Evolutionary conservation across 1,140 invertebrate species (phyloP).

Genomic region (Ylistrum balloti): DNA sequence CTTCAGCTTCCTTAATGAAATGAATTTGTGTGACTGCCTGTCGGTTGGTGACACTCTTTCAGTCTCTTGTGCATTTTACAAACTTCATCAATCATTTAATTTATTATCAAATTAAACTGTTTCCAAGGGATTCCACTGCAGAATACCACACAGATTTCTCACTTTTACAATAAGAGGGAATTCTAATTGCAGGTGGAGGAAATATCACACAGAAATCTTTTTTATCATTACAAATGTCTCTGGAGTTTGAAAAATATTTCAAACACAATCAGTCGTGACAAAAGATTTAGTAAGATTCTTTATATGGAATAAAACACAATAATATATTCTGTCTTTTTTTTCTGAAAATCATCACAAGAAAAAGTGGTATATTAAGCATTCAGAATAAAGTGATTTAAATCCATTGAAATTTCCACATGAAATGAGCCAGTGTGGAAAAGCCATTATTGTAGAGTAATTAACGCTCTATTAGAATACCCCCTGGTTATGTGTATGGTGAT

Average conservation of each 20-base stretch:
- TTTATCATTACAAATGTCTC: too few species aligned
- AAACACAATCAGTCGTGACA: too few species aligned
- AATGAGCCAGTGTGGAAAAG: neutral
- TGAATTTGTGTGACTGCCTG: neutral
- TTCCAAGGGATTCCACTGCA: too few species aligned
- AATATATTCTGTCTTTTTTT: neutral
- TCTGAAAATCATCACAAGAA: neutral
- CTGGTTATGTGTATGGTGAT: neutral
- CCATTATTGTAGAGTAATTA: neutral
- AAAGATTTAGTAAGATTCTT: too few species aligned
- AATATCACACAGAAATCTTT: too few species aligned
- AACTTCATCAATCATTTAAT: neutral
- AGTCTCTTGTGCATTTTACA: neutral
- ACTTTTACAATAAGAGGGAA: too few species aligned
- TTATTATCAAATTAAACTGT: neutral
- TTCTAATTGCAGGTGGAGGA: too few species aligned
- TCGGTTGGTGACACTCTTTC: neutral
- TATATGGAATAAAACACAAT: neutral
- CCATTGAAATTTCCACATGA: neutral
- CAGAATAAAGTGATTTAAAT: too few species aligned
- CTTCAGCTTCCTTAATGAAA: neutral
- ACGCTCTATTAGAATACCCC: neutral
- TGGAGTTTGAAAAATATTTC: too few species aligned
- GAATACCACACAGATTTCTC: too few species aligned
- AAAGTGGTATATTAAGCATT: neutral